Percentiles rank a stretch among this genome's conserved stretches.
These are phyloP conservation scores for Spisula subtruncata DNA, from an alignment of 2,888 invertebrate species.

Conservation along the genomic window DNA sequence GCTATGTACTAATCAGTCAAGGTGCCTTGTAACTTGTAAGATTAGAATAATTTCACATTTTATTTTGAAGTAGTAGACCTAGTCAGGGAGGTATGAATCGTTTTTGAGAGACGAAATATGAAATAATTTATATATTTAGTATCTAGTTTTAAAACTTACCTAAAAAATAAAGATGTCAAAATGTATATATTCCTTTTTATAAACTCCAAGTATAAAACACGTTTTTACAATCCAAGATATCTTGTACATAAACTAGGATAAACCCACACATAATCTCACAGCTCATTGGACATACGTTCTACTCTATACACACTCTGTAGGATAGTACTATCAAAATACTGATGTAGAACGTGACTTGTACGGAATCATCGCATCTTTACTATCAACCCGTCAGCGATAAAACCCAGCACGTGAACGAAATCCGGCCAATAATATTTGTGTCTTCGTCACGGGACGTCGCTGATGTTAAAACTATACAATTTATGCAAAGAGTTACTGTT, in stretches of 20 bases:
- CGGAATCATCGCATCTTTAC: slow-evolving; percentile 22
- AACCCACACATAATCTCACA: neutral
- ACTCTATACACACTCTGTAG: neutral
- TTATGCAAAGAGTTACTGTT: slow-evolving; percentile 3
- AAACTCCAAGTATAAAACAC: neutral
- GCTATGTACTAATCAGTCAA: too few species aligned
- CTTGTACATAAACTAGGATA: neutral
- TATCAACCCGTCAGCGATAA: slow-evolving; percentile 12
- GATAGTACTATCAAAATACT: slow-evolving; percentile 2
- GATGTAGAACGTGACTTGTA: neutral
- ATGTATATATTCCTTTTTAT: slow-evolving; percentile 5
- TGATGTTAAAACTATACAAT: neutral
- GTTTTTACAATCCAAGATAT: neutral
- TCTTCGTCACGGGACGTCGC: neutral
- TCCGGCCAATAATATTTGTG: slow-evolving; percentile 4
- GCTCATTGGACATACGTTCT: neutral
- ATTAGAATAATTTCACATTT: too few species aligned
- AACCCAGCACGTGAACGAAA: slow-evolving; percentile 8
- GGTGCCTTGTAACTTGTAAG: too few species aligned
- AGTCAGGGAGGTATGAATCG: too few species aligned
- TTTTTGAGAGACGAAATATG: neutral
- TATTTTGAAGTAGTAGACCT: too few species aligned
- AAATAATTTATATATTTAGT: too few species aligned
- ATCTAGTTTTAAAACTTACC: too few species aligned
- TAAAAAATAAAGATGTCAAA: neutral